Base-by-base conservation (phyloP, 2,113 vertebrate species). In the Natator depressus region DNA sequence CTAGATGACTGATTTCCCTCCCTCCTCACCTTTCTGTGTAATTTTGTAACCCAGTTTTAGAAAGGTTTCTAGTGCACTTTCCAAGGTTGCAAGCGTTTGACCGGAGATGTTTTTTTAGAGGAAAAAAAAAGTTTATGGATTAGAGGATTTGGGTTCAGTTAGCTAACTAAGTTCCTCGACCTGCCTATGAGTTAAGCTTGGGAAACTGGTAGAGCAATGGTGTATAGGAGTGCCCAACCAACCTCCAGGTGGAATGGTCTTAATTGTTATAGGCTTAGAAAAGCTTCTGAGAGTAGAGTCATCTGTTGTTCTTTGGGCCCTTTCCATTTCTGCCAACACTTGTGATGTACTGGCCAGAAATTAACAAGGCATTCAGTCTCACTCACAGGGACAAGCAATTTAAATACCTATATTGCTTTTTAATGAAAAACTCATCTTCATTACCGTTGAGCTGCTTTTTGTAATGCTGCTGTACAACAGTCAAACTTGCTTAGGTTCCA, bases 61-160 rank as follows among this genome's bases (percentile, higher is more conserved):
- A 38, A 38, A 38, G 35, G n/a, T 38, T 72, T 72, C 69, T 91
- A 72, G 42, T 90, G 80, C 85, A 84, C 94, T 76, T 90, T 94
- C 90, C 90, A 95, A 91, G 93, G 93, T 65, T 76, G 81, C 85
- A 78, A 80, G 20, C 65, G 82, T 81, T n/a, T n/a, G n/a, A n/a
- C n/a, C n/a, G n/a, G n/a, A n/a, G n/a, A n/a, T n/a, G n/a, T n/a
- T n/a, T n/a, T n/a, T n/a, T n/a, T n/a, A n/a, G n/a, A n/a, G n/a
- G n/a, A n/a, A n/a, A n/a, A n/a, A n/a, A n/a, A n/a, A n/a, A n/a
- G n/a, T n/a, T n/a, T n/a, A n/a, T n/a, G n/a, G n/a, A n/a, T n/a
- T n/a, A n/a, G n/a, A n/a, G 95, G 83, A 79, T 3, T 76, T 84
- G 93, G 82, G 80, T 29, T 91, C 38, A 90, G 94, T 8, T 53